Evolutionary conservation across 2,797 vertebrate genomes (phyloP), one percentile per base, ranked within the genome.

Genomic region (Tenualosa ilisha): DNA sequence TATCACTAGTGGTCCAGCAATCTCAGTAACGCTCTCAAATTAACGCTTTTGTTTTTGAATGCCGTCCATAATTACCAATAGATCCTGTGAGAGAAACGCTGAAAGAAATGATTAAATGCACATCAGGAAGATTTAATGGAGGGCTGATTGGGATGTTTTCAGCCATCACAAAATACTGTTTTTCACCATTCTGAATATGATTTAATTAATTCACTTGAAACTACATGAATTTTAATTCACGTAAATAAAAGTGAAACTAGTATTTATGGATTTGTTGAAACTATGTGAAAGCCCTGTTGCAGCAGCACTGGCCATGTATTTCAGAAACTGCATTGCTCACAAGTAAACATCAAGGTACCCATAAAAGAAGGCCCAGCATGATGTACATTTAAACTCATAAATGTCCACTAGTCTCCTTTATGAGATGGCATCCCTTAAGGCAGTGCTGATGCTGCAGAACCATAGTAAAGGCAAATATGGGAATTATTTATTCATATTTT

Each of bases 131-230:
- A 72, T 72, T 72, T 37, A 37, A 72, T 72, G 26, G 31, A 72
- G 26, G 13, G 26, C 26, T 72, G 65, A 37, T 15, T 37, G 31
- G 37, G 26, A 7, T 75, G 3, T 79, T 40, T 72, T n/a, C 2
- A 79, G 37, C 72, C 46, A 40, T 46, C 72, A 79, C 46, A 61
- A 79, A 79, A 79, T 46, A 8, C 15, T 72, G 37, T 5, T 43
- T 6, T 46, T 7, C 72, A 79, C n/a, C 7, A 1, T 24, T 6
- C 22, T n/a, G 24, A 63, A 63, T 63, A 1, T 9, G 6, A 90
- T 91, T 93, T 88, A 82, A 89, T 93, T 88, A 83, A 89, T 84
- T 89, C 85, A 24, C 86, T 3, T 3, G 81, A 84, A 43, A 26
- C 37, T 63, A 31, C 26, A 54, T 81, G 85, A 87, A 88, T 83